Conservation (phyloP, 1,140 invertebrate species). For the Arion vulgaris region DNA sequence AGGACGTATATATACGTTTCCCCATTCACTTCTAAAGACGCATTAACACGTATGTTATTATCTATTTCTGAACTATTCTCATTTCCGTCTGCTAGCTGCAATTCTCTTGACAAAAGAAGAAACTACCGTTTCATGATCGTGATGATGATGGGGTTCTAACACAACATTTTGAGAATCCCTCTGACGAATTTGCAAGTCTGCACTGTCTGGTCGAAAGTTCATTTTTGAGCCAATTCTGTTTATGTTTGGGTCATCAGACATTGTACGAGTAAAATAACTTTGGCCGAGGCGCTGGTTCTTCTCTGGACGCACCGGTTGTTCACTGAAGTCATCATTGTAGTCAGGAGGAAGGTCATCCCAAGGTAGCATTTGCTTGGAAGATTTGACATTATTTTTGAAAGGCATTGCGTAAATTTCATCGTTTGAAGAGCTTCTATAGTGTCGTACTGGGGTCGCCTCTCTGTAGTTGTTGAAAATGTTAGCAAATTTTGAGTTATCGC, state of each 20-base stretch:
- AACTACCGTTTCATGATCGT: too few relatives aligned
- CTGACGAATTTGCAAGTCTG: too few relatives aligned
- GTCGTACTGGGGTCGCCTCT: neutral
- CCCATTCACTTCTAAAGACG: too few relatives aligned
- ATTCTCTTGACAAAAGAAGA: too few relatives aligned
- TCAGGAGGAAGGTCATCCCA: slow-evolving; percentile 46
- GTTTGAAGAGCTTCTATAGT: neutral
- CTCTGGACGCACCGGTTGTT: neutral
- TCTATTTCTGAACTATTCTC: too few relatives aligned
- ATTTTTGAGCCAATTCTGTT: too few relatives aligned
- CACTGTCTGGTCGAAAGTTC: too few relatives aligned
- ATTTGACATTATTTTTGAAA: neutral
- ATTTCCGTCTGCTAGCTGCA: too few relatives aligned
- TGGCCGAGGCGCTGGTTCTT: neutral
- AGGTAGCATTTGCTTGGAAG: neutral
- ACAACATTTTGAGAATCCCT: too few relatives aligned
- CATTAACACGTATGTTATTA: too few relatives aligned
- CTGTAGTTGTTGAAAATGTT: neutral
- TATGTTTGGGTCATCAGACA: neutral
- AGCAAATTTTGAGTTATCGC: neutral
- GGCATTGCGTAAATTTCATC: slow-evolving; percentile 26
- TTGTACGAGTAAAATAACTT: neutral
- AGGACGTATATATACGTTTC: too few relatives aligned
- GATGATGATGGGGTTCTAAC: too few relatives aligned
- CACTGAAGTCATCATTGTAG: slow-evolving; percentile 49